A percentile compares a stretch with the other conserved stretches of the same genome.
Evolutionary conservation across 1,140 invertebrate genomes (phyloP).

Genomic region (Drosophila pseudoananassae): DNA sequence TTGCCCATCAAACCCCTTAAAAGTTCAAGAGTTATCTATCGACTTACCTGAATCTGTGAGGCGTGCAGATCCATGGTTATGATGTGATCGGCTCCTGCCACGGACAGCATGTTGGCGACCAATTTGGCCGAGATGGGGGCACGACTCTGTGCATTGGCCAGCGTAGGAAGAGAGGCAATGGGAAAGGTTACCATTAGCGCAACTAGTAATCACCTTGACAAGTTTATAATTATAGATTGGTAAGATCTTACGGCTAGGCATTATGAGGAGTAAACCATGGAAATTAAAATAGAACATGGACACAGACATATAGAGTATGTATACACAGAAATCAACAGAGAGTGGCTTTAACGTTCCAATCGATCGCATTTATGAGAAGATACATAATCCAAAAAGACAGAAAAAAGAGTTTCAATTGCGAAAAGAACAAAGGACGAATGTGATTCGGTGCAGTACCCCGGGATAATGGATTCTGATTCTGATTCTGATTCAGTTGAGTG

Average conservation of each 20-base stretch:
- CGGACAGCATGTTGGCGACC: constrained; percentile 99
- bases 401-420: constrained; percentile 37
- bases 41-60: constrained; percentile 95
- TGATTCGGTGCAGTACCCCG: constrained; percentile 31
- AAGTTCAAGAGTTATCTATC: neutral
- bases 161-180: constrained; percentile 56
- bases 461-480: constrained; percentile 7
- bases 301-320: constrained; percentile 47
- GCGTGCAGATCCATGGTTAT: constrained; percentile 99
- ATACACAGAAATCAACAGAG: constrained; percentile 49
- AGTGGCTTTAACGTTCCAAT: constrained; percentile 61
- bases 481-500: neutral
- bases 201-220: constrained; percentile 22
- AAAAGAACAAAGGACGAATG: constrained; percentile 49
- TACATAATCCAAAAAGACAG: constrained; percentile 29
- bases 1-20: neutral
- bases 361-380: constrained; percentile 46
- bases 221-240: neutral
- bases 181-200: constrained; percentile 64
- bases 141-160: constrained; percentile 90
- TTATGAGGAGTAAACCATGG: constrained; percentile 61
- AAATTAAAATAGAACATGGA: constrained; percentile 62
- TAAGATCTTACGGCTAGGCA: constrained; percentile 43
- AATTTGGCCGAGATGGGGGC: constrained; percentile 99
- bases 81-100: constrained; percentile 99